phyloP scores from a whole-genome alignment of 2,113 vertebrate species.

The Noturus placidus region DNA sequence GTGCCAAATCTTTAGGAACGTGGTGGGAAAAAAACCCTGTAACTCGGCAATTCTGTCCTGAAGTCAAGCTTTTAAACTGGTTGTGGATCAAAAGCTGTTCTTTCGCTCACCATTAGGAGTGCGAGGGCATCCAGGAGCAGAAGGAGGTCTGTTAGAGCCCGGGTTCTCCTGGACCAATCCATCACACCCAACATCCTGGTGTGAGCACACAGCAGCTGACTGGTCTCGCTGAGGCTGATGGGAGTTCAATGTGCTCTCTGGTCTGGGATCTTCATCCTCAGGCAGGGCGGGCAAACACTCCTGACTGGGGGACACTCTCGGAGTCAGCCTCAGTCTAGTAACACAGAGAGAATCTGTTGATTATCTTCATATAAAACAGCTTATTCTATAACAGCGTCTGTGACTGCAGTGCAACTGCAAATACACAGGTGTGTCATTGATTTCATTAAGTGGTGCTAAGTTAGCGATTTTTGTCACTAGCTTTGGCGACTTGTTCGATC shows the following conservation, averaged over 20 bases:
- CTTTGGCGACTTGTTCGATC: not conserved
- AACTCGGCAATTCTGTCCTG: not conserved
- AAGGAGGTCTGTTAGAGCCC: not conserved
- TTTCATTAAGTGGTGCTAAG: not conserved
- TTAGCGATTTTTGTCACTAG: not conserved
- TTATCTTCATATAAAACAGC: not conserved
- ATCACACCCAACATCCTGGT: not conserved
- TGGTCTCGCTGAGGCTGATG: not conserved
- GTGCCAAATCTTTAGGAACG: not conserved
- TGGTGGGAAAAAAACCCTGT: not conserved
- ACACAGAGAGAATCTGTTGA: constrained; percentile 6
- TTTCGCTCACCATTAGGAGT: constrained; percentile 30
- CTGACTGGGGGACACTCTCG: constrained; percentile 75
- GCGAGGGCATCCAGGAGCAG: not conserved
- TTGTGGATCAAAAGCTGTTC: not conserved
- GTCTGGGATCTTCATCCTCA: constrained; percentile 67
- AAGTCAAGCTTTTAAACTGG: not conserved
- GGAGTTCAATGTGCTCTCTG: not conserved
- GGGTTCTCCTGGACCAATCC: not conserved
- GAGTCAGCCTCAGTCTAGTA: constrained; percentile 12
- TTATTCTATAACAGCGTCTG: not conserved
- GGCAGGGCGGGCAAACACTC: constrained; percentile 71
- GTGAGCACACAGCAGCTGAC: not conserved
- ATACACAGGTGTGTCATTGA: not conserved
- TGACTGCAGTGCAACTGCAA: not conserved